Base-by-base conservation (phyloP, 2,888 invertebrate genomes). In the Germaria angustata region DNA sequence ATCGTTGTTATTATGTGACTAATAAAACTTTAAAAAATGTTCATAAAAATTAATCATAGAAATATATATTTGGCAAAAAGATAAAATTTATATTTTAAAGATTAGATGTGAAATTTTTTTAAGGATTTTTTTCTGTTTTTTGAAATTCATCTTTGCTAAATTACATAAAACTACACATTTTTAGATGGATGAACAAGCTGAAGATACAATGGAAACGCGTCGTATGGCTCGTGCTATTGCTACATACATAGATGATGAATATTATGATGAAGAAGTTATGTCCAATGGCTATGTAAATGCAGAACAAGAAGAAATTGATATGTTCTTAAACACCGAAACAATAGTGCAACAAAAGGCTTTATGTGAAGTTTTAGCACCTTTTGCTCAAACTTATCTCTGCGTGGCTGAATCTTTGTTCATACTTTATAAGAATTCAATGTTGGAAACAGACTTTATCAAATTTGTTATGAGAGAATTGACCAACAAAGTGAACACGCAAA, bases 321-420 rank as follows among this genome's bases (percentile, higher is more conserved):
- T 88, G n/a, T 87, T 87, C 49, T 86, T 89, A 76, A 88, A 71
- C 73, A 85, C 15, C 86, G 91, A 86, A 51, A 91, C 85, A 84
- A 87, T 86, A 84, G 87, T 85, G 85, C 90, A 90, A 93, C 95
- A 88, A 92, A 93, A 84, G 92, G 93, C 86, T 88, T 93, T 87
- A 87, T 94, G 88, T 88, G 91, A 91, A 66, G 92, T 95, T 2
- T 87, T 96, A 46, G 93, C 94, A 53, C 96, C 97, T 0, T 92
- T 96, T 68, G 91, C 96, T 63, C 95, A 96, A 86, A 94, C 95
- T 6, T 97, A 97, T 90, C 92, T 94, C 46, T 92, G 93, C 22
- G 94, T 95, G 15, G 94, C 93, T 1, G 92, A 92, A 83, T 92
- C 92, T 53, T 91, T 95, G 84, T 87, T 87, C 53, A 87, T 90